A percentile compares a stretch with the other conserved stretches of the same genome.
Conservation (phyloP, 2,797 vertebrate genomes). For the Lagocephalus sceleratus region DNA sequence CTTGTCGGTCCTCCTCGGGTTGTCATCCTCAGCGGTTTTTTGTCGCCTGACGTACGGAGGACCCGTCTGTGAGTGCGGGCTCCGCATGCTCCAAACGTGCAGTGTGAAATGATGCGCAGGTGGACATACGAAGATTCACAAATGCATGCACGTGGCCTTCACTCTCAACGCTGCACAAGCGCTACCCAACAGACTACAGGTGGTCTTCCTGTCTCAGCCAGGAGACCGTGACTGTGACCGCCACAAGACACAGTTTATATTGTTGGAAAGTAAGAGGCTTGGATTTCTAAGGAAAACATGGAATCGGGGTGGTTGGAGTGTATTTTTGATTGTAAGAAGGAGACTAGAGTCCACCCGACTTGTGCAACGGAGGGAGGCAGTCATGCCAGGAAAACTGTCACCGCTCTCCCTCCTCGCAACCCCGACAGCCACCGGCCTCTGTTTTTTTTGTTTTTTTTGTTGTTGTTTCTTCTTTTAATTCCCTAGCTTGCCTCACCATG, state of each 20-base stretch:
- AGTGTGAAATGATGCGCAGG: slow-evolving; percentile 22
- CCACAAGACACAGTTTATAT: slow-evolving; percentile 30
- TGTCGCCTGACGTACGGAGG: slow-evolving; percentile 51
- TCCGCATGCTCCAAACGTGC: slow-evolving; percentile 40
- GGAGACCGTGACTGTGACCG: slow-evolving; percentile 35
- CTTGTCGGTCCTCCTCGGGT: slow-evolving; percentile 57
- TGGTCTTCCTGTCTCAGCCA: slow-evolving; percentile 56
- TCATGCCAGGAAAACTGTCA: slow-evolving; percentile 61
- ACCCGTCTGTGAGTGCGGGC: slow-evolving; percentile 60
- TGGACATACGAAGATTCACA: slow-evolving; percentile 9
- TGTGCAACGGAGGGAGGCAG: slow-evolving; percentile 39
- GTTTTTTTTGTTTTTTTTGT: slow-evolving; percentile 72
- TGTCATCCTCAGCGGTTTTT: slow-evolving; percentile 51
- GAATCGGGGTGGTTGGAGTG: slow-evolving; percentile 2
- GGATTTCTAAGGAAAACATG: slow-evolving; percentile 44
- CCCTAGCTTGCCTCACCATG: slow-evolving; percentile 56
- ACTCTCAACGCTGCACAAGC: slow-evolving; percentile 2
- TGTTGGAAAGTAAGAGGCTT: slow-evolving; percentile 19
- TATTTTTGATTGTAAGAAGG: slow-evolving; percentile 15
- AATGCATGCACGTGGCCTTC: neutral
- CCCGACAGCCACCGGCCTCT: slow-evolving; percentile 59
- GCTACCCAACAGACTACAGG: slow-evolving; percentile 50
- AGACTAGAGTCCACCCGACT: slow-evolving; percentile 39
- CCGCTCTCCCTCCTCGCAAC: slow-evolving; percentile 52
- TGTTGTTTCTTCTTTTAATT: slow-evolving; percentile 39